Base-by-base conservation (phyloP, 2,888 invertebrate genomes). In the Anagyrus pseudococci region DNA sequence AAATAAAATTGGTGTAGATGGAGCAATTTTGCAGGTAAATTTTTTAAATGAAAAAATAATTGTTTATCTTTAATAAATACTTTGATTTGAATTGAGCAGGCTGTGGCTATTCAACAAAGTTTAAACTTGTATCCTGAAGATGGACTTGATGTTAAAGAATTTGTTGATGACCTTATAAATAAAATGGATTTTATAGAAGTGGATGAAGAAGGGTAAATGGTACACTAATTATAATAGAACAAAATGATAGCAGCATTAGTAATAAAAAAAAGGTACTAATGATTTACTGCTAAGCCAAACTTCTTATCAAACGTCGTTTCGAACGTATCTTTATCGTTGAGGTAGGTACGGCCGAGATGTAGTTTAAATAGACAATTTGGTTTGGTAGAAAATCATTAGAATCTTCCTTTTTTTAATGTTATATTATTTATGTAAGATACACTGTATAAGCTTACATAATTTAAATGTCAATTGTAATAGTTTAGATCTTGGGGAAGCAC, bases 51-150 rank as follows among this genome's bases (percentile, higher is more conserved):
- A 17, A 22, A 23, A 41, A 19, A 13, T 25, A 55, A 49, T 54
- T 22, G 3, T 40, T 52, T 52, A 10, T 33, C 58, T 25, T 52
- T 26, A 43, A 19, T 43, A 2, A 43, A 17, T 17, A n/a, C 2
- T 75, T 49, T 82, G n/a, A n/a, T n/a, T n/a, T n/a, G n/a, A n/a
- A n/a, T n/a, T n/a, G n/a, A n/a, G n/a, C n/a, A 87, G 81, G 83
- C 85, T 58, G 75, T 85, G 48, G 88, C 89, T 13, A 81, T 89
- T 25, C 83, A 85, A 56, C 82, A 86, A 68, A 85, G 85, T 66
- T 73, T 88, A 19, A 69, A 77, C 44, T 71, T 76, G 46, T 77
- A 85, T 73, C 81, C 85, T 1, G 74, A 76, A 2, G 77, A 80
- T 41, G 71, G 78, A 53, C 75, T 88, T 6, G 82, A 88, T 76